Base-by-base conservation (phyloP, 2,888 invertebrate species). In the Epistrophella euchroma region DNA sequence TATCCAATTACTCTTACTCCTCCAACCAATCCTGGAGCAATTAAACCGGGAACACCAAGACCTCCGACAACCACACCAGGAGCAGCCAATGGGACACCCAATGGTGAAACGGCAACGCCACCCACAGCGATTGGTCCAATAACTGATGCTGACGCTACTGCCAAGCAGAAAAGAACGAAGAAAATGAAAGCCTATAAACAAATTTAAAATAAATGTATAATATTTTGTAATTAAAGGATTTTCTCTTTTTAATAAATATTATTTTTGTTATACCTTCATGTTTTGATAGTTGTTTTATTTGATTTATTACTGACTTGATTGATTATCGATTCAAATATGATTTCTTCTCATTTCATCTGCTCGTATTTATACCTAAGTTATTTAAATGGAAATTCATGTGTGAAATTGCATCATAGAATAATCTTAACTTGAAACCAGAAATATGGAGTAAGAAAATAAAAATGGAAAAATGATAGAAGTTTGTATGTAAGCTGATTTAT, bases 111-210 rank as follows among this genome's bases (percentile, higher is more conserved):
- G 0, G 73, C 81, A 50, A 86, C 77, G 32, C 76, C 55, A 43
- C 81, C 85, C 17, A 85, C 68, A 17, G 75, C 79, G n/a, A 84
- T 17, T 80, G 84, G 85, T 62, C 80, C 75, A 32, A 86, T 70
- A 28, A 86, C 85, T 50, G 81, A 77, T 25, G 85, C 85, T 70
- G 85, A 86, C 50, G 85, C 85, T 45, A 81, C 70, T 2, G 85
- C 85, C 85, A 86, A 77, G 77, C 85, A 86, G 85, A 86, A 81
- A 13, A 86, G 77, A 76, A 73, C 85, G 52, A 86, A 85, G 85
- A 81, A 86, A 86, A 86, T 86, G 76, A 86, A 77, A 43, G 70
- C 81, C 85, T 86, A 13, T 4, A 5, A 76, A 19, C 0, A 37
- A 25, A 25, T 13, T 2, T 28, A 52, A 52, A 28, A 22, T 5